A percentile compares a stretch with the other conserved stretches of the same genome.
phyloP scores from a whole-genome alignment of 2,888 invertebrate genomes.

The Pseudococcus jackbeardsleyi region DNA sequence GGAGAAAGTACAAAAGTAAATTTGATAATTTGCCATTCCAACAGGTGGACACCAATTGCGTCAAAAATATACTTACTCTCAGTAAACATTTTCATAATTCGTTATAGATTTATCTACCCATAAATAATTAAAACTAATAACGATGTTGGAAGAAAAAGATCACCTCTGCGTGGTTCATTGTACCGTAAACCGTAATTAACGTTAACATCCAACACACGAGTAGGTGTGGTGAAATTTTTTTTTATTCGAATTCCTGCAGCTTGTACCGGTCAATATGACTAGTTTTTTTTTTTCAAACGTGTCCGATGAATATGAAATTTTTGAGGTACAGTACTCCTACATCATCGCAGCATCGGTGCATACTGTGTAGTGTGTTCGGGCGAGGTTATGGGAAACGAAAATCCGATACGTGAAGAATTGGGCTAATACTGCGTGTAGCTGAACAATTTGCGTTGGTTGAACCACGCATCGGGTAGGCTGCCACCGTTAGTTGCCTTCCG shows the following conservation, averaged over 20 bases:
- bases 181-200: not conserved
- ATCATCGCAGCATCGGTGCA: not conserved
- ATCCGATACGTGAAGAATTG: conserved; percentile 27
- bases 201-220: not conserved
- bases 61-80: no score
- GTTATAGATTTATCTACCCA: no score
- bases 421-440: conserved; percentile 7
- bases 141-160: not conserved
- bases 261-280: not conserved
- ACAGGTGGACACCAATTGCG: no score
- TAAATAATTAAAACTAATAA: not conserved
- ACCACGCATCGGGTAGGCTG: conserved; percentile 36
- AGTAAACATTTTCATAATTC: no score
- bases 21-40: no score
- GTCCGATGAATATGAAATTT: conserved; percentile 42
- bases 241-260: conserved; percentile 6
- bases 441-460: conserved; percentile 39
- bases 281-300: not conserved
- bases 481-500: conserved; percentile 48
- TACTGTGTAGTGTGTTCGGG: not conserved
- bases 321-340: conserved; percentile 30
- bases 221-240: conserved; percentile 15
- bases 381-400: conserved; percentile 38
- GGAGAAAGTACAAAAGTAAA: no score
- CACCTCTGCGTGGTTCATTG: not conserved